Evolutionary conservation across 2,113 vertebrate species (phyloP).

Genomic region (Brevimyrus niger): DNA sequence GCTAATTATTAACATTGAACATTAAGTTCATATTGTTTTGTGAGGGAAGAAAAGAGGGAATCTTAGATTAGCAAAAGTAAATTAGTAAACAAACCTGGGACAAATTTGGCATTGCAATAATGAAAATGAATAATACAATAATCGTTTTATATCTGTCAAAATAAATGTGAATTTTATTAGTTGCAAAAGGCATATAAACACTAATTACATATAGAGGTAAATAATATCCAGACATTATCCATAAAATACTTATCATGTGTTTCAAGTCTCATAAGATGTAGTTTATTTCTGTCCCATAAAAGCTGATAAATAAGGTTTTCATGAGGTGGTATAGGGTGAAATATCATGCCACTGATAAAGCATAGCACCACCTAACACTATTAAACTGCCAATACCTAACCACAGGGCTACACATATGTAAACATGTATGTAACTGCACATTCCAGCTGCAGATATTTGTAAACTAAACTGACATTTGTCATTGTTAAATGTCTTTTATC

Average conservation of each 20-base stretch:
- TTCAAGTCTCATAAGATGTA: background rate
- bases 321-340: background rate
- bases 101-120: background rate
- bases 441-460: background rate
- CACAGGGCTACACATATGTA: background rate
- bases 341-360: background rate
- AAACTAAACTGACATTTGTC: background rate
- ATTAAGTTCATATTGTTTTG: background rate
- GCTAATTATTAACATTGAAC: background rate
- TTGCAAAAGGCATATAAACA: background rate
- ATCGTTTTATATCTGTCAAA: background rate
- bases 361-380: background rate
- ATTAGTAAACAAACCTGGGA: background rate
- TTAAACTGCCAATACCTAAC: background rate
- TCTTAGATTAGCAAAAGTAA: background rate
- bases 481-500: background rate
- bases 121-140: background rate
- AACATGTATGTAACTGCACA: too few species aligned
- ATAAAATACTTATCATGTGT: background rate
- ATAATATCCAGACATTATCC: background rate
- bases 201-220: background rate
- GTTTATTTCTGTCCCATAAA: background rate
- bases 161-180: background rate
- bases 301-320: background rate
- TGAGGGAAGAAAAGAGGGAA: background rate